A percentile compares a stretch with the other conserved stretches of the same genome.
These are phyloP conservation scores for Trissolcus brochymenae DNA, from an alignment of 2,888 invertebrate species.

Conservation along the genomic window DNA sequence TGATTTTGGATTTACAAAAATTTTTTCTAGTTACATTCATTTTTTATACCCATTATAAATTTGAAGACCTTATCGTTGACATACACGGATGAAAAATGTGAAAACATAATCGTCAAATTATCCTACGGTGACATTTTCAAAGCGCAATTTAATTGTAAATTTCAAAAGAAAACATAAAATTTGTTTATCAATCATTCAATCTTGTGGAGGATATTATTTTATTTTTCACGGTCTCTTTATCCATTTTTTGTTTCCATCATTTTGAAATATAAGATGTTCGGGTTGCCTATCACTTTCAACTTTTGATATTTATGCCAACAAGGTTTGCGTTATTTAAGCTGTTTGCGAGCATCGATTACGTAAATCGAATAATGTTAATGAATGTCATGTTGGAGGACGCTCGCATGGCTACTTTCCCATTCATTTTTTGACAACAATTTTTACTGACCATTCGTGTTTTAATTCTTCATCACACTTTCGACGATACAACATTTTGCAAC, in stretches of 20 bases:
- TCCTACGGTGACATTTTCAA: slow-evolving; percentile 43
- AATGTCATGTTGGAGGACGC: slow-evolving; percentile 55
- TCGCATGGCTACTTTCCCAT: slow-evolving; percentile 53
- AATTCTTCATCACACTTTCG: neutral
- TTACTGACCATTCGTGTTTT: slow-evolving; percentile 32
- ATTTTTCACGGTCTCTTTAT: neutral
- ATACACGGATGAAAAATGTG: slow-evolving; percentile 10
- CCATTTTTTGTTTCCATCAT: slow-evolving; percentile 15
- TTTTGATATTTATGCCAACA: slow-evolving; percentile 57
- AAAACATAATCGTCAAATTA: slow-evolving; percentile 28
- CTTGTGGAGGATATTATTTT: neutral
- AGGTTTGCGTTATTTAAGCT: slow-evolving; percentile 55
- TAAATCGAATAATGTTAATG: slow-evolving; percentile 59
- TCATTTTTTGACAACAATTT: slow-evolving; percentile 17
- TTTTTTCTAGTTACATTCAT: no score
- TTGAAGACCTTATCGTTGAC: neutral
- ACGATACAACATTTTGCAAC: neutral
- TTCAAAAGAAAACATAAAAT: slow-evolving; percentile 27
- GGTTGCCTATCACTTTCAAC: slow-evolving; percentile 55
- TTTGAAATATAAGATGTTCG: slow-evolving; percentile 41
- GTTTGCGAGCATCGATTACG: slow-evolving; percentile 51
- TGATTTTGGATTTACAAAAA: no score
- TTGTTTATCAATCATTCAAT: slow-evolving; percentile 39
- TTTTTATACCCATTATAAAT: neutral
- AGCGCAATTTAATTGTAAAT: slow-evolving; percentile 45